Conservation (phyloP, 1,140 invertebrate genomes). For the Hylaeus anthracinus region DNA sequence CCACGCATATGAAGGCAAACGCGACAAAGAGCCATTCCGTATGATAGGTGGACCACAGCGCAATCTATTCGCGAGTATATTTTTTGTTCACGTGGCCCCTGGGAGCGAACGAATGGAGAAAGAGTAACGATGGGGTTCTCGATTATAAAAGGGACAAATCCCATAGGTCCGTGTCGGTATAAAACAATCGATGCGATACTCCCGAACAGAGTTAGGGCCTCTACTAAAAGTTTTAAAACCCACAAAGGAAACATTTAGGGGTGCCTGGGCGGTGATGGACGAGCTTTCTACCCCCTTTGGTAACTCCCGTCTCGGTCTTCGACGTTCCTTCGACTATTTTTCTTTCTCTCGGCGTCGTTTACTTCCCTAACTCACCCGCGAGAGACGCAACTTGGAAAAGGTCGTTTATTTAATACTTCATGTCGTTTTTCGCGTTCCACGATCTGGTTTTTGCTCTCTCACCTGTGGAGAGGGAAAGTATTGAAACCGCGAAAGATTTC, state of each 20-base stretch:
- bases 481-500: no score
- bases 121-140: slow-evolving; percentile 1
- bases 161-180: slow-evolving; percentile 25
- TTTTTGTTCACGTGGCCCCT: not conserved
- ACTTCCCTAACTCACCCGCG: slow-evolving; percentile 9
- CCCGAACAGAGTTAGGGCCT: not conserved
- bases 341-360: slow-evolving; percentile 21
- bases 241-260: slow-evolving; percentile 59
- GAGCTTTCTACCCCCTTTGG: not conserved
- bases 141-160: slow-evolving; percentile 40
- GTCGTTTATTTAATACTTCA: slow-evolving; percentile 6
- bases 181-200: slow-evolving; percentile 60
- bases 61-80: slow-evolving; percentile 6
- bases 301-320: not conserved
- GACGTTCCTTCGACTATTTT: slow-evolving; percentile 6
- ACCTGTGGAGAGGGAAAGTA: no score
- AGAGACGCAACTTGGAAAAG: slow-evolving; percentile 13
- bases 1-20: not conserved
- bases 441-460: no score
- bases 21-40: not conserved
- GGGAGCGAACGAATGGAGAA: not conserved
- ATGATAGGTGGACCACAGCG: not conserved
- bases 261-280: slow-evolving; percentile 34
- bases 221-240: slow-evolving; percentile 61
- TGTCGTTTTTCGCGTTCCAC: no score